Conservation (phyloP, 2,888 invertebrate genomes). For the Mythimna pallens region DNA sequence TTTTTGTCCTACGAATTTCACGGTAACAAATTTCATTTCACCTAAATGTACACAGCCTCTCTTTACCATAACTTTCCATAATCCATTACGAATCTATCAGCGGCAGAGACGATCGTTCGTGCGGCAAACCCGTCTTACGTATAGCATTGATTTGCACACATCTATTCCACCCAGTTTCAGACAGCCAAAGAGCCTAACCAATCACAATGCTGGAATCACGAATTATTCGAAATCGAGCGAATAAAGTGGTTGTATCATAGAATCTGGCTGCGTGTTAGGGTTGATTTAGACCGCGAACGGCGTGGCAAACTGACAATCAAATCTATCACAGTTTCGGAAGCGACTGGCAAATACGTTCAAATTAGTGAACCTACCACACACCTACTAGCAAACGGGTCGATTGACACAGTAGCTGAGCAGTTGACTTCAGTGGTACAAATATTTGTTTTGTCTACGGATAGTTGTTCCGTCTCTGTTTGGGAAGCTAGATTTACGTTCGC, state of each 20-base stretch:
- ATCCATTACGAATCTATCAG: conserved; percentile 62
- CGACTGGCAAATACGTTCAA: conserved; percentile 8
- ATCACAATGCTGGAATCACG: conserved; percentile 47
- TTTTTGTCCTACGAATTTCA: conserved; percentile 31
- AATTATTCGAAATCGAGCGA: conserved; percentile 50
- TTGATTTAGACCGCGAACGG: conserved; percentile 4
- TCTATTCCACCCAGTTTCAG: conserved; percentile 43
- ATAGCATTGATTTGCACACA: conserved; percentile 57
- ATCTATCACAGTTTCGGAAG: neutral
- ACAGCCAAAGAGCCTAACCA: conserved; percentile 40
- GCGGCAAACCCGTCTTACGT: conserved; percentile 43
- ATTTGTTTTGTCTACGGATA: conserved; percentile 23
- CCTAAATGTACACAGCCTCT: conserved; percentile 48
- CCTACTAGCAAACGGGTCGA: neutral
- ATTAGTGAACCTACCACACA: conserved; percentile 25
- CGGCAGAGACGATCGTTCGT: conserved; percentile 48
- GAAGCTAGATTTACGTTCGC: conserved; percentile 36
- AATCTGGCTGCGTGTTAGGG: conserved; percentile 31
- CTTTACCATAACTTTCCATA: conserved; percentile 62
- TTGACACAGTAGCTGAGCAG: conserved; percentile 18
- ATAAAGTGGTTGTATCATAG: conserved; percentile 52
- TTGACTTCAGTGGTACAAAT: conserved; percentile 19
- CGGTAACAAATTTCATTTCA: conserved; percentile 52
- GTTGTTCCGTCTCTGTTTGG: conserved; percentile 28
- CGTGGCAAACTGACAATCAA: conserved; percentile 16